A percentile compares a stretch with the other conserved stretches of the same genome.
Conservation (phyloP, 2,888 invertebrate species). For the Parnassius apollo region DNA sequence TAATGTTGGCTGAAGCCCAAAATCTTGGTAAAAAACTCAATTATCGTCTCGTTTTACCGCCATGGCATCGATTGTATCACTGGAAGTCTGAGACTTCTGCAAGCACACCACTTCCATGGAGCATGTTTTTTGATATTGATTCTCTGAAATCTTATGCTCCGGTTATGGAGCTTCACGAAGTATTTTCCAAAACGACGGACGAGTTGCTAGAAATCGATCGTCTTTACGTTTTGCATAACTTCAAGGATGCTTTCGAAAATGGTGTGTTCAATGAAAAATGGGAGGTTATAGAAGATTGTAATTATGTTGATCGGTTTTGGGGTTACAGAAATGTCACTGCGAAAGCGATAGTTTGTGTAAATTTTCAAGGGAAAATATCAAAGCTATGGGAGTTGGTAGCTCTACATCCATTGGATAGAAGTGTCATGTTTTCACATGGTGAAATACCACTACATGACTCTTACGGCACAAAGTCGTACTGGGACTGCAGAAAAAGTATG, state of each 20-base stretch:
- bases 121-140: constrained; percentile 90
- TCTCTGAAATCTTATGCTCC: constrained; percentile 90
- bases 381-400: constrained; percentile 83
- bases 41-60: constrained; percentile 91
- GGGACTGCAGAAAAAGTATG: constrained; percentile 95
- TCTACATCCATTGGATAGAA: constrained; percentile 60
- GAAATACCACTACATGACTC: constrained; percentile 93
- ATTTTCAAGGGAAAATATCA: constrained; percentile 89
- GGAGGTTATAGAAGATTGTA: constrained; percentile 83
- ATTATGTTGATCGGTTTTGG: constrained; percentile 82
- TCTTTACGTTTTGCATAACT: constrained; percentile 92
- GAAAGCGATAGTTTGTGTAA: constrained; percentile 86
- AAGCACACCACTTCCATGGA: constrained; percentile 88
- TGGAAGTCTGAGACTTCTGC: constrained; percentile 85
- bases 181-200: constrained; percentile 65
- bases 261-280: constrained; percentile 92
- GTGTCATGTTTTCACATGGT: constrained; percentile 87
- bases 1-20: constrained; percentile 87
- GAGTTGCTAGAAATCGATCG: constrained; percentile 83
- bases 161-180: constrained; percentile 92
- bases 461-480: constrained; percentile 92
- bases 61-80: constrained; percentile 95
- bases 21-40: constrained; percentile 67
- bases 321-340: constrained; percentile 86
- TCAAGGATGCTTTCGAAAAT: constrained; percentile 90